Evolutionary conservation across 2,888 invertebrate species (phyloP), one percentile per base, ranked within the genome.

Genomic region (Temnothorax rugatulus): DNA sequence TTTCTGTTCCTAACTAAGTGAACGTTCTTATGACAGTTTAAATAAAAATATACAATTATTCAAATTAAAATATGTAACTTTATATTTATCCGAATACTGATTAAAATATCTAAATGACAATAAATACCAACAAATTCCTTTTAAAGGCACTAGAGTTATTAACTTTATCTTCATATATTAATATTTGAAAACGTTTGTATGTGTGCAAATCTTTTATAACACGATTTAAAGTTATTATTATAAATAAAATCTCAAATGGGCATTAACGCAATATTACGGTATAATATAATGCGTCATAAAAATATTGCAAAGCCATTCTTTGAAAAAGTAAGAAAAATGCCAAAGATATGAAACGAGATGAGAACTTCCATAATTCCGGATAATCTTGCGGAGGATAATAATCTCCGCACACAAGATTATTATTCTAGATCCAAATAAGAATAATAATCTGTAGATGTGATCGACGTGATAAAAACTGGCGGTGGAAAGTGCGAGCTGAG

Each of bases 401-500:
- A 52, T 52, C 50, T 34, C 34, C 34, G 7, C 34, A 34, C 34
- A 7, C 7, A 34, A 34, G 34, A 34, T 34, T 34, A 34, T 34
- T 34, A 34, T 34, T 34, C 34, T 34, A 5, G 34, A 34, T 34
- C 34, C 7, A 5, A 34, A 34, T 34, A 34, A 5, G 34, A 34
- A 34, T 34, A 34, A 34, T 34, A 63, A 50, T 75, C 34, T 8
- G 13, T 18, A 34, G 29, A 47, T 41, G 21, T 34, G 41, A 57
- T 69, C 57, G 21, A 59, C 15, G 59, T n/a, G 18, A 5, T 29
- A 73, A 79, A 52, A 50, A 38, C 25, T 18, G 57, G 11, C 77
- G 29, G 69, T 79, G 21, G 57, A 79, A 79, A 71, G 71, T 7
- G 29, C 59, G 18, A 47, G 41, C 7, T 1, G 11, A 59, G 15